These are phyloP conservation scores for Himalopsyche kuldschensis DNA, from an alignment of 2,888 invertebrate species.

Conservation along the genomic window DNA sequence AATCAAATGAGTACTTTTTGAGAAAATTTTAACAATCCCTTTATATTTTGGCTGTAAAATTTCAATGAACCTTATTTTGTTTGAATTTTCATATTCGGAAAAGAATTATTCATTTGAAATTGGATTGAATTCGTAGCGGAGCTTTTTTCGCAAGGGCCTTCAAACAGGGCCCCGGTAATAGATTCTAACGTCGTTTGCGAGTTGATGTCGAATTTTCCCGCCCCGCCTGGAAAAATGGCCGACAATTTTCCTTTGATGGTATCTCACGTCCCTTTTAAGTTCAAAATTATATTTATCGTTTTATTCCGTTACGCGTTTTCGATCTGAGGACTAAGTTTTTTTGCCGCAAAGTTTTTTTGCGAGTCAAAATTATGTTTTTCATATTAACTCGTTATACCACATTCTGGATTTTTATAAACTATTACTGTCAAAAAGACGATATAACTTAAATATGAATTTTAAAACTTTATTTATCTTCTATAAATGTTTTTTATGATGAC, in stretches of 20 bases:
- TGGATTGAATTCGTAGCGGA: slow-evolving; percentile 14
- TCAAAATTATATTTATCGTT: slow-evolving; percentile 39
- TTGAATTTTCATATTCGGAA: slow-evolving; percentile 29
- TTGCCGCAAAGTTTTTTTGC: slow-evolving; percentile 25
- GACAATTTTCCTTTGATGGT: slow-evolving; percentile 38
- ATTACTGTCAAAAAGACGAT: no score
- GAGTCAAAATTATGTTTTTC: background rate
- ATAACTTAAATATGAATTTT: no score
- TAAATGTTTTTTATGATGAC: no score
- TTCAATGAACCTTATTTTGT: background rate
- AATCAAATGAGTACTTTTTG: background rate
- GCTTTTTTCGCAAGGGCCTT: background rate
- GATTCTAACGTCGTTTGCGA: slow-evolving; percentile 39
- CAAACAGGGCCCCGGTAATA: slow-evolving; percentile 35
- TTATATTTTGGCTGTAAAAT: background rate
- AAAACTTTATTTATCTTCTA: no score
- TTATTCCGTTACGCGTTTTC: slow-evolving; percentile 39
- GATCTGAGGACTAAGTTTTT: slow-evolving; percentile 34
- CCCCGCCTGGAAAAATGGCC: slow-evolving; percentile 38
- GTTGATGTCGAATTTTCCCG: slow-evolving; percentile 36
- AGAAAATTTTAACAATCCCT: background rate
- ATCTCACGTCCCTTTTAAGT: slow-evolving; percentile 36
- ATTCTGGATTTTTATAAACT: background rate
- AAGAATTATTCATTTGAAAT: slow-evolving; percentile 35
- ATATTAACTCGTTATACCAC: background rate